phyloP scores from a whole-genome alignment of 2,888 invertebrate species.

The Carcina quercana region DNA sequence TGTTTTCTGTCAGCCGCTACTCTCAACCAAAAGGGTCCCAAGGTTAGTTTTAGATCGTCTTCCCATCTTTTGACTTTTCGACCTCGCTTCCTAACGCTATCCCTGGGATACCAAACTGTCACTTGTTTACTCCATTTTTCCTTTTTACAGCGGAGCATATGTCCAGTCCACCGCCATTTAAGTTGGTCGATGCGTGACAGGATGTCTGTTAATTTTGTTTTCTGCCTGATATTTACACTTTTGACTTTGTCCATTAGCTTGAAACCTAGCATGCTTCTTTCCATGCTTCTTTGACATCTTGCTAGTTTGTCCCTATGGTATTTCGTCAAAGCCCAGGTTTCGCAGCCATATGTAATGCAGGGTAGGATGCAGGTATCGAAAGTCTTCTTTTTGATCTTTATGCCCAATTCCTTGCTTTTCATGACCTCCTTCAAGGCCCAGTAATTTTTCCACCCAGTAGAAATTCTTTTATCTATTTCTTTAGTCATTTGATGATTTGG shows the following conservation, averaged over 20 bases:
- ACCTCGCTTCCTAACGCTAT: no score
- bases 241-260: not conserved
- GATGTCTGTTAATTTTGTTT: not conserved
- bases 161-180: no score
- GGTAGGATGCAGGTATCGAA: slow-evolving; percentile 11
- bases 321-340: slow-evolving; percentile 6
- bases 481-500: slow-evolving; percentile 8
- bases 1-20: no score
- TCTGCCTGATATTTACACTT: not conserved
- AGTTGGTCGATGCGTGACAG: no score
- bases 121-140: no score
- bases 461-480: slow-evolving; percentile 16
- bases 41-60: no score
- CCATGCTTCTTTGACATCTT: slow-evolving; percentile 6
- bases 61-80: no score
- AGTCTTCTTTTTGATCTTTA: slow-evolving; percentile 4
- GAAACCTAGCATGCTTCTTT: slow-evolving; percentile 6
- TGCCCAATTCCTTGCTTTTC: slow-evolving; percentile 8
- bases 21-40: no score
- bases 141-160: no score
- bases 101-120: no score
- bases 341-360: slow-evolving; percentile 7
- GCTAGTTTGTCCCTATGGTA: not conserved
- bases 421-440: slow-evolving; percentile 13
- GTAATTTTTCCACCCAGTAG: slow-evolving; percentile 12